Conservation (phyloP, 2,888 invertebrate species). For the Halictus quadricinctus region DNA sequence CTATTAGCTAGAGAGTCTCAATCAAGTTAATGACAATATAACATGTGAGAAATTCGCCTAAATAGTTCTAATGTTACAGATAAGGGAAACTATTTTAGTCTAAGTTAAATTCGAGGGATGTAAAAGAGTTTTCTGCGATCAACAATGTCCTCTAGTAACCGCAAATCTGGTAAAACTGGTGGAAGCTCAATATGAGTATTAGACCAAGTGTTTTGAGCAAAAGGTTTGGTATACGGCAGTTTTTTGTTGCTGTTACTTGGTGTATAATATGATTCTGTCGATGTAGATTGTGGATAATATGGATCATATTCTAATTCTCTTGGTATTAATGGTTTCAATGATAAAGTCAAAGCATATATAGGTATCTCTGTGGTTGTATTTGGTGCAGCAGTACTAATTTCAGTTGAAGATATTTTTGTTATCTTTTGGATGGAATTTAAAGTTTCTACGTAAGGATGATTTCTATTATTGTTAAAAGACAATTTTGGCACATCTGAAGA, state of each 20-base stretch:
- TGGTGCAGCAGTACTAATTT: constrained; percentile 28
- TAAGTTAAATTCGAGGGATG: constrained; percentile 72
- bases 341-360: constrained; percentile 68
- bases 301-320: constrained; percentile 76
- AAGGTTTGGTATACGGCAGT: constrained; percentile 30
- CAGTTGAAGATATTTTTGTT: constrained; percentile 20
- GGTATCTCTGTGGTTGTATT: constrained; percentile 67
- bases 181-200: constrained; percentile 72
- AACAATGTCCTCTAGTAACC: constrained; percentile 76
- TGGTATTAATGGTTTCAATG: constrained; percentile 70
- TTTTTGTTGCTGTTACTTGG: constrained; percentile 58
- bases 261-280: constrained; percentile 76
- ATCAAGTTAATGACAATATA: background rate
- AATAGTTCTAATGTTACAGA: background rate
- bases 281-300: constrained; percentile 74
- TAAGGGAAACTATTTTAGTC: constrained; percentile 9
- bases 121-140: constrained; percentile 77
- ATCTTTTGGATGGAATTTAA: constrained; percentile 74
- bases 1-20: constrained; percentile 2
- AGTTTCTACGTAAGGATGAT: constrained; percentile 73
- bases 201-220: constrained; percentile 32
- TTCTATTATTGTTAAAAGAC: constrained; percentile 39
- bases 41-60: background rate
- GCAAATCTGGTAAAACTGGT: constrained; percentile 75
- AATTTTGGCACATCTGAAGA: background rate